These are phyloP conservation scores for Campoplex nolae DNA, from an alignment of 2,888 invertebrate species.

Conservation along the genomic window DNA sequence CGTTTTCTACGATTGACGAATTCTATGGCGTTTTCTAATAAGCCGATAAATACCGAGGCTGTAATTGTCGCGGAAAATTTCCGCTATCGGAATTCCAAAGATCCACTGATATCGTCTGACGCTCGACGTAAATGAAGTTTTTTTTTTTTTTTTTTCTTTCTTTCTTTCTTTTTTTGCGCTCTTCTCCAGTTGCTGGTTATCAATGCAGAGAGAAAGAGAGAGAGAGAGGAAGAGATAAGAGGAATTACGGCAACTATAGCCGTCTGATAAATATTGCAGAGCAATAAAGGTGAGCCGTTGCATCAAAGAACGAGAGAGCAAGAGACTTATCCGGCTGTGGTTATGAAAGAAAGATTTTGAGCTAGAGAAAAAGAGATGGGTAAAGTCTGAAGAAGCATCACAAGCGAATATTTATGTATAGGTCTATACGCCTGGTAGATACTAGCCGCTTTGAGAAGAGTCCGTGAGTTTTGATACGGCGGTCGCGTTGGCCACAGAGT, in stretches of 20 bases:
- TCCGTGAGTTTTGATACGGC: conserved; percentile 73
- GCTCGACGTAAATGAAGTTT: not conserved
- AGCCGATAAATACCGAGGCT: not conserved
- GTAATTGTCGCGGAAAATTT: not conserved
- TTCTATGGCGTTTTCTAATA: not conserved
- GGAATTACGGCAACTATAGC: conserved; percentile 12
- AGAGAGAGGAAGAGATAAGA: not conserved
- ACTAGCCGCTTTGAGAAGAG: conserved; percentile 75
- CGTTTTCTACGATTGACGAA: not conserved
- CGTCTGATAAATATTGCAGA: conserved; percentile 8
- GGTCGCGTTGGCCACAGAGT: conserved; percentile 65
- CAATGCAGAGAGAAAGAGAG: not conserved
- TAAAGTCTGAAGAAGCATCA: conserved; percentile 15
- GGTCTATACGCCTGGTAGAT: not conserved
- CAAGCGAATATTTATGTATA: not conserved
- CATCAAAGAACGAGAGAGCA: conserved; percentile 3
- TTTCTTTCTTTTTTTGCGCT: not conserved
- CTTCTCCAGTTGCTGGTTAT: conserved; percentile 15
- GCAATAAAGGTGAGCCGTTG: conserved; percentile 6
- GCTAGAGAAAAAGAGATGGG: conserved; percentile 2
- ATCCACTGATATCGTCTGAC: not conserved
- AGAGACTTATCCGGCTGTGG: not conserved
- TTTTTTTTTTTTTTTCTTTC: not conserved
- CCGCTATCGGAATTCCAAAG: conserved; percentile 12
- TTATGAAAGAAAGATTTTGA: conserved; percentile 19